Conservation (phyloP, 2,888 invertebrate genomes). For the Teleogryllus oceanicus region DNA sequence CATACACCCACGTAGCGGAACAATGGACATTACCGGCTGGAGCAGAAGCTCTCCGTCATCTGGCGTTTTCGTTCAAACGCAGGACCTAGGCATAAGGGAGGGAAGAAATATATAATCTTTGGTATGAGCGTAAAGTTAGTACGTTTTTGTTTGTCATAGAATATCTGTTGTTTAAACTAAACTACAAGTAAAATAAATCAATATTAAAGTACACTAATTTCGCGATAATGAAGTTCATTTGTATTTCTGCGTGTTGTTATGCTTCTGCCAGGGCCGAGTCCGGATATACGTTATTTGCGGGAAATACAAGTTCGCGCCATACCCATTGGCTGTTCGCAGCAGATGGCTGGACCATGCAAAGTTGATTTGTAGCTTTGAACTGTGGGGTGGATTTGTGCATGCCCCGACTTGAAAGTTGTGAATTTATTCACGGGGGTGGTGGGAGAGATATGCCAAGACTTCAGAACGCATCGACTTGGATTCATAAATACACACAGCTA, state of each 20-base stretch:
- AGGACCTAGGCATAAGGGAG: background rate
- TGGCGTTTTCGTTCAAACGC: background rate
- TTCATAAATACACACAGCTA: background rate
- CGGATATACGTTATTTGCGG: conserved; percentile 39
- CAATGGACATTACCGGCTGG: conserved; percentile 18
- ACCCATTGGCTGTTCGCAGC: conserved; percentile 38
- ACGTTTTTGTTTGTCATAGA: background rate
- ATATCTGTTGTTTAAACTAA: background rate
- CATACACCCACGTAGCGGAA: background rate
- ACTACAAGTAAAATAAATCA: background rate
- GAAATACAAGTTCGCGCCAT: conserved; percentile 40
- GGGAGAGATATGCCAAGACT: background rate
- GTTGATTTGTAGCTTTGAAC: conserved; percentile 33
- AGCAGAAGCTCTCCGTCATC: background rate
- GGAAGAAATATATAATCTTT: background rate
- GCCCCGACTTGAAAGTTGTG: background rate
- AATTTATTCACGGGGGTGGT: background rate
- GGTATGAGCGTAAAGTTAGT: background rate
- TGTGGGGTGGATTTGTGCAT: conserved; percentile 25
- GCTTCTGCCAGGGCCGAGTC: conserved; percentile 35
- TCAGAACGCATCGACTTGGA: background rate
- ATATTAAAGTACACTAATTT: no score
- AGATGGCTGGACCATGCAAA: conserved; percentile 38
- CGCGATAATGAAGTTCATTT: no score
- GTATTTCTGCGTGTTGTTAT: background rate